Percentiles rank a stretch among this genome's conserved stretches.
phyloP scores from a whole-genome alignment of 2,797 vertebrate species.

The Cirrhinus molitorella region DNA sequence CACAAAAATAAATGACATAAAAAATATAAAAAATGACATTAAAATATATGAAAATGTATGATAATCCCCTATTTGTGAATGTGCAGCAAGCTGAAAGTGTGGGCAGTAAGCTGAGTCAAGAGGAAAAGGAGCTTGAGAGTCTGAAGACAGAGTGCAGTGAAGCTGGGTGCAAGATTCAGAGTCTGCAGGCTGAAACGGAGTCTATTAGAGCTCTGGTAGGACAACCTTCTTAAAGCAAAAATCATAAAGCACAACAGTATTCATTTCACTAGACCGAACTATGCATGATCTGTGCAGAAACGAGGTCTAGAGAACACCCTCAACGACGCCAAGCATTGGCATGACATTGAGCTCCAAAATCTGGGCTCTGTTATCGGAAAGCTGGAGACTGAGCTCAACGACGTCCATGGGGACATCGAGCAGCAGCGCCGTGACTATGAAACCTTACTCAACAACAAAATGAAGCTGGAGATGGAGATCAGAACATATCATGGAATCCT shows the following conservation, averaged over 20 bases:
- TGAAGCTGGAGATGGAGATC: slow-evolving; percentile 89
- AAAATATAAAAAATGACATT: too few relatives aligned
- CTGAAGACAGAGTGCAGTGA: slow-evolving; percentile 86
- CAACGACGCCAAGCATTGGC: slow-evolving; percentile 89
- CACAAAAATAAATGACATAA: too few relatives aligned
- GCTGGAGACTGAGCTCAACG: slow-evolving; percentile 88
- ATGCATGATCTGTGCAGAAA: slow-evolving; percentile 78
- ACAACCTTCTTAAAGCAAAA: not conserved
- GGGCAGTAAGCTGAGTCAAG: slow-evolving; percentile 78
- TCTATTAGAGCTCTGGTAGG: slow-evolving; percentile 76
- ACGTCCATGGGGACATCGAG: slow-evolving; percentile 85
- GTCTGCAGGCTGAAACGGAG: slow-evolving; percentile 91
- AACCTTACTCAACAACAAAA: slow-evolving; percentile 82
- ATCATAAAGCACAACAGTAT: not conserved
- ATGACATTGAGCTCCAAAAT: slow-evolving; percentile 92
- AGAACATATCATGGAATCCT: slow-evolving; percentile 88
- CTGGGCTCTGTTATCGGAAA: slow-evolving; percentile 87
- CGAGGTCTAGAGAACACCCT: slow-evolving; percentile 91
- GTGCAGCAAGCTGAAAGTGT: slow-evolving; percentile 75
- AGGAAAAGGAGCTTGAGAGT: slow-evolving; percentile 85
- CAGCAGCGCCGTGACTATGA: slow-evolving; percentile 87
- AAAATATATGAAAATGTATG: too few relatives aligned
- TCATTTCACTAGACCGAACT: not conserved
- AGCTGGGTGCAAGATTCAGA: slow-evolving; percentile 88
- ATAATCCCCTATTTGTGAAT: not conserved